Base-by-base conservation (phyloP, 2,797 vertebrate species). In the Perodicticus potto region DNA sequence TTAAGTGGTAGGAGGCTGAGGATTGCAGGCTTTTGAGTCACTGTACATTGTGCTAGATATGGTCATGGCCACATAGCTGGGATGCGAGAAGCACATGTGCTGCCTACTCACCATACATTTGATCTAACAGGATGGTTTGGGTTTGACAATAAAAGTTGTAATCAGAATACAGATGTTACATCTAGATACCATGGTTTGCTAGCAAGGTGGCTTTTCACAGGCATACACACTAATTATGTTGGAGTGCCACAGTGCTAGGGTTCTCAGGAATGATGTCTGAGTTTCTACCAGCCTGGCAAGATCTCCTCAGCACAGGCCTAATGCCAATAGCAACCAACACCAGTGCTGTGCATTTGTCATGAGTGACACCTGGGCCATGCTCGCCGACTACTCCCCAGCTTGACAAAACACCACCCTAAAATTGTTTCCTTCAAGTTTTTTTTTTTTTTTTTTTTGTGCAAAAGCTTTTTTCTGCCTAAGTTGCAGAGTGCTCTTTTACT, bases 281-380 rank as follows among this genome's bases (percentile, higher is more conserved):
- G 12, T 2, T 77, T 91, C 19, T 11, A 53, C 40, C 5, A 65
- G 55, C 4, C 11, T 74, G 32, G 13, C 5, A 65, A 13, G 20
- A 3, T 70, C 25, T 77, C 8, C 40, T 2, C 8, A n/a, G 5
- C 6, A 43, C 32, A 59, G 2, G 0, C 1, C 32, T 76, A 45
- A 83, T 67, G 13, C 22, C 10, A 4, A 69, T n/a, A 94, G 9
- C 3, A 10, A 11, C 11, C 57, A 59, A 11, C 6, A 17, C 0
- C 2, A 9, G 4, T 16, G 3, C 1, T 12, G 4, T 19, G 3
- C 2, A 16, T 8, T 32, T 7, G 27, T 7, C 7, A 2, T n/a
- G 32, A 55, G 0, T 32, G 12, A 88, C 12, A 59, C 6, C 2
- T 17, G 11, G 34, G 9, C 0, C 5, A 17, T 37, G 3, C 2